Evolutionary conservation across 1,140 invertebrate genomes (phyloP), one percentile per base, ranked within the genome.

Genomic region (Tyrophagus putrescentiae): DNA sequence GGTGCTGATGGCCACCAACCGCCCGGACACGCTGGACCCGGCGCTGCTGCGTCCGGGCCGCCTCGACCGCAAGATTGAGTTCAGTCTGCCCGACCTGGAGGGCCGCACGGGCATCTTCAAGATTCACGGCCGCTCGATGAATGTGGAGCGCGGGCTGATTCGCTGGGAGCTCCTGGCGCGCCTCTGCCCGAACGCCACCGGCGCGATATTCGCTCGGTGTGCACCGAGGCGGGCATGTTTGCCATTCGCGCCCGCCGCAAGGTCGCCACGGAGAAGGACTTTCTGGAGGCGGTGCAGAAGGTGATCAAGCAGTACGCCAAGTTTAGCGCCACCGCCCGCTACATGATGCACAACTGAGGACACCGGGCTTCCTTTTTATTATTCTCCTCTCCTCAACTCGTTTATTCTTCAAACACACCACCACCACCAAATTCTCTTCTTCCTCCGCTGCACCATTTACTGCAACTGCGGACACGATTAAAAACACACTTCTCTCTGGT

Each of bases 51-150:
- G 85, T 66, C 81, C 82, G 58, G 85, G 86, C 16, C 79, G 77
- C 64, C 76, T 94, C 39, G 86, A 88, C 65, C 78, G 80, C 66
- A 89, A 94, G 72, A 80, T 95, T 39, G 87, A 94, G 75, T 75
- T 94, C 53, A 77, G 80, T 11, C 79, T 87, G 0, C 91, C 91
- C 13, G 80, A 79, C 62, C 80, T 79, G 42, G 66, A 71, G 23
- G 77, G 64, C n/a, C 65, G 76, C 44, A 68, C 72, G 29, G 73
- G 78, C 57, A 78, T 78, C 61, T 76, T 79, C 63, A 76, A 77
- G 64, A 78, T 78, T 64, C 77, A 78, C 66, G 73, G 76, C 1
- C 67, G 76, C 31, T 74, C 76, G 44, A 78, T 78, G 77, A 77
- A 11, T n/a, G 57, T 54, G 67, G 76, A 77, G 23, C 77, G 78